These are phyloP conservation scores for Epinephelus moara DNA, from an alignment of 2,113 vertebrate genomes.

Conservation along the genomic window DNA sequence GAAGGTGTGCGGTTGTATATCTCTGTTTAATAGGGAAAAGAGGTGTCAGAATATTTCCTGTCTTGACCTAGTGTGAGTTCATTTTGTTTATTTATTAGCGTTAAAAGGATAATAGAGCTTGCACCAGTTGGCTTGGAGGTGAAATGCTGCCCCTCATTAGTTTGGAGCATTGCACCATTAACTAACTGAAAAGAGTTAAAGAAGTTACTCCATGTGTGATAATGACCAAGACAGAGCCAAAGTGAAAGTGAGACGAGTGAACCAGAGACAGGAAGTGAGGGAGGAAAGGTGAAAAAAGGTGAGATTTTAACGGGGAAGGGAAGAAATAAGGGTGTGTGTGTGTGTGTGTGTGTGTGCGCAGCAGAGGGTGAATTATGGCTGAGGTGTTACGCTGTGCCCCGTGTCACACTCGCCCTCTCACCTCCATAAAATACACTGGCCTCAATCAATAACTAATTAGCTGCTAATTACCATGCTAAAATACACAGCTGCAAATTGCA, in stretches of 20 bases:
- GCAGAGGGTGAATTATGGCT: conserved; percentile 52
- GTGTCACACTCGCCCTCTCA: conserved; percentile 61
- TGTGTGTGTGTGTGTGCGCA: neutral
- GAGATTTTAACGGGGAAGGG: neutral
- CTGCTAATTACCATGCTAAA: conserved; percentile 72
- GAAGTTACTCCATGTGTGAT: neutral
- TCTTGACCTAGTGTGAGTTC: too few relatives aligned
- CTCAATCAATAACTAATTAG: conserved; percentile 81
- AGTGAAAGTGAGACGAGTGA: neutral
- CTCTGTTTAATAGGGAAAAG: too few relatives aligned
- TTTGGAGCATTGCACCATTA: too few relatives aligned
- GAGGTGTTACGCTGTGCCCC: conserved; percentile 31
- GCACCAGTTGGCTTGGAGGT: too few relatives aligned
- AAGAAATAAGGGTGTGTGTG: neutral
- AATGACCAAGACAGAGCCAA: neutral
- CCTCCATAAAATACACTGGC: conserved; percentile 72
- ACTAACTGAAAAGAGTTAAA: neutral
- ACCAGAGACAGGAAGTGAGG: neutral
- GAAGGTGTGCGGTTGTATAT: too few relatives aligned
- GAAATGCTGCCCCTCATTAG: too few relatives aligned
- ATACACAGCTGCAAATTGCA: conserved; percentile 44
- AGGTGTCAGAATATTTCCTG: too few relatives aligned
- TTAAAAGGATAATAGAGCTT: too few relatives aligned
- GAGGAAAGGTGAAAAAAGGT: neutral
- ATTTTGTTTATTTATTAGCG: too few relatives aligned